These are phyloP conservation scores for Apoda limacodes DNA, from an alignment of 2,888 invertebrate genomes.

Conservation along the genomic window DNA sequence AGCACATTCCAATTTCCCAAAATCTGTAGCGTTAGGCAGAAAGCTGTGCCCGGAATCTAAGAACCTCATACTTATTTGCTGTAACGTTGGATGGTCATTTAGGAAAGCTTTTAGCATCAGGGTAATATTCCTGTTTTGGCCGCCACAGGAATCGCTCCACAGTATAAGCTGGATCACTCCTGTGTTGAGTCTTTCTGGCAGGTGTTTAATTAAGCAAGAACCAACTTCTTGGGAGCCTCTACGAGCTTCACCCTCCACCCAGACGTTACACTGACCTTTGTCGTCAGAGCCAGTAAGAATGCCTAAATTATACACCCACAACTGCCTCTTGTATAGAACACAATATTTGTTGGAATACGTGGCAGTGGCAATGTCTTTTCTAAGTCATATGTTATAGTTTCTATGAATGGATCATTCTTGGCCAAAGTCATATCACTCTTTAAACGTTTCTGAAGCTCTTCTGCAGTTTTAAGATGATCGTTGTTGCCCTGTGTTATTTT, in stretches of 20 bases:
- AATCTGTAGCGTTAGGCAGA: constrained; percentile 15
- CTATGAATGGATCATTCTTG: too few species aligned
- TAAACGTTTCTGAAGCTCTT: too few species aligned
- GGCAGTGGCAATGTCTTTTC: too few species aligned
- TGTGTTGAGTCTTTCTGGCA: constrained; percentile 11
- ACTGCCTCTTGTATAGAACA: constrained; percentile 22
- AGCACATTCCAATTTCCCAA: constrained; percentile 13
- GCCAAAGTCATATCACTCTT: too few species aligned
- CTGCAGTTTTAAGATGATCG: too few species aligned
- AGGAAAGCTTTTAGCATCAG: constrained; percentile 20
- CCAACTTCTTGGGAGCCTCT: constrained; percentile 21
- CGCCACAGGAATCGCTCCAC: constrained; percentile 20
- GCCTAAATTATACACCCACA: constrained; percentile 20
- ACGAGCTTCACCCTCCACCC: constrained; percentile 20
- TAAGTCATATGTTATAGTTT: too few species aligned
- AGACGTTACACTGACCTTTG: constrained; percentile 15
- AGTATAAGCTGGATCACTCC: constrained; percentile 11
- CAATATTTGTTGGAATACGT: too few species aligned
- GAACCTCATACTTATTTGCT: constrained; percentile 12
- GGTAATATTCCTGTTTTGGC: constrained; percentile 20
- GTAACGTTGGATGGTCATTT: constrained; percentile 16
- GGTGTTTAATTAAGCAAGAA: constrained; percentile 16
- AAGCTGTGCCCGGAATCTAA: constrained; percentile 12
- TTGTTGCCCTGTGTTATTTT: too few species aligned
- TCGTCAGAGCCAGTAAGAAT: constrained; percentile 16